Percentiles rank a stretch among this genome's conserved stretches.
phyloP scores from a whole-genome alignment of 2,113 vertebrate genomes.

The Xiphias gladius region DNA sequence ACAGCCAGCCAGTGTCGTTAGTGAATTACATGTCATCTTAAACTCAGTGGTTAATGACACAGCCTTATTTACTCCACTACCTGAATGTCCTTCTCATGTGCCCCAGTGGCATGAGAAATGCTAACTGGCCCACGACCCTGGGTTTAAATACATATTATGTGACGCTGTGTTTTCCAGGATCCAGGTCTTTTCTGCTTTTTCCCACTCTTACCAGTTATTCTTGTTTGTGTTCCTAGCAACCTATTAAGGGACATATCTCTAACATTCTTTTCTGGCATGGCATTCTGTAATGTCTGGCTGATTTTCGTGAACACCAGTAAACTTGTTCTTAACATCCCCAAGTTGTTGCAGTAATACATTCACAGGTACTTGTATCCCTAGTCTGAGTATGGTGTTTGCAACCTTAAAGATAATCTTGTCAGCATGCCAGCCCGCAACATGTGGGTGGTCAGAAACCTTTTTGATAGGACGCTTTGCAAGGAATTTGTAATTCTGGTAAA shows the following conservation, averaged over 20 bases:
- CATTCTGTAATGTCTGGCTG: background rate
- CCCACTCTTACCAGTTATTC: conserved; percentile 15
- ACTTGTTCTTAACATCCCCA: background rate
- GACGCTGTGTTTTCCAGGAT: conserved; percentile 42
- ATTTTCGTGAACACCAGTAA: background rate
- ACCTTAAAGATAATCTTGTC: background rate
- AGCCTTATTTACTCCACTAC: conserved; percentile 60
- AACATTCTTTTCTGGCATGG: background rate
- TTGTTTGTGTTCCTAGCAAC: conserved; percentile 24
- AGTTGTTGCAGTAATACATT: conserved; percentile 14
- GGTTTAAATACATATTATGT: conserved; percentile 68
- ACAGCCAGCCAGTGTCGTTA: conserved; percentile 18
- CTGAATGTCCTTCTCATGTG: conserved; percentile 67
- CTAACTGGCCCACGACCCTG: conserved; percentile 65
- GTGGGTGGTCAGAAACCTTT: conserved; percentile 25
- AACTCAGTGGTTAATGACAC: conserved; percentile 63
- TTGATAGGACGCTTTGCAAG: background rate
- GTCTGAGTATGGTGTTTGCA: background rate
- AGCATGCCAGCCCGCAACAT: background rate
- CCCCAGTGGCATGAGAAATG: conserved; percentile 65
- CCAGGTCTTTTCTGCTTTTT: conserved; percentile 21
- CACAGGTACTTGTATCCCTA: background rate
- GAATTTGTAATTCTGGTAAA: background rate
- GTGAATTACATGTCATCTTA: conserved; percentile 59
- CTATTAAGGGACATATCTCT: conserved; percentile 17